A percentile compares a stretch with the other conserved stretches of the same genome.
phyloP scores from a whole-genome alignment of 2,888 invertebrate species.

The Vannuccia rotundouncinata region DNA sequence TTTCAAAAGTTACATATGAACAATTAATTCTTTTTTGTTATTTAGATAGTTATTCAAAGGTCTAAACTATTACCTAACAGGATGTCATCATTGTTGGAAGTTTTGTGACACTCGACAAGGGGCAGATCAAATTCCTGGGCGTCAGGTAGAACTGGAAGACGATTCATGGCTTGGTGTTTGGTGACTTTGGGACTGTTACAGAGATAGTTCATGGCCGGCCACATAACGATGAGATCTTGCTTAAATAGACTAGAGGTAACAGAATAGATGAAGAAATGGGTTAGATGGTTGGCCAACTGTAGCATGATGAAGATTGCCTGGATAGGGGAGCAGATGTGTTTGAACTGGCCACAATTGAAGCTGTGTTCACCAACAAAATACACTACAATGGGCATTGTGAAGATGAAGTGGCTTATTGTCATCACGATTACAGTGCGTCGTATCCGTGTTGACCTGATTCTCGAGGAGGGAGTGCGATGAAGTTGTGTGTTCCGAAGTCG shows the following conservation, averaged over 20 bases:
- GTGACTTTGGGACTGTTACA: too few relatives aligned
- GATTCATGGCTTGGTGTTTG: background rate
- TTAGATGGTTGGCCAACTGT: conserved; percentile 37
- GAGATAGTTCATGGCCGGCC: background rate
- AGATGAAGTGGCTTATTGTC: conserved; percentile 37
- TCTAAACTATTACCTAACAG: too few relatives aligned
- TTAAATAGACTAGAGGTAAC: conserved; percentile 38
- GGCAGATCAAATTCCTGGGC: background rate
- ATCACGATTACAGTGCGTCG: conserved; percentile 36
- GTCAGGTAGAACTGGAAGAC: background rate
- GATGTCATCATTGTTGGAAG: too few relatives aligned
- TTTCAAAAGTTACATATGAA: too few relatives aligned
- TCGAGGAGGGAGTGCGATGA: background rate
- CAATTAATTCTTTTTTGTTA: too few relatives aligned
- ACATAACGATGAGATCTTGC: conserved; percentile 29
- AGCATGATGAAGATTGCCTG: conserved; percentile 35
- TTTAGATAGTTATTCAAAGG: too few relatives aligned
- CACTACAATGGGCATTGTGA: conserved; percentile 38
- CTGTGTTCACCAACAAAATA: conserved; percentile 35
- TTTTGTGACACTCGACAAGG: background rate
- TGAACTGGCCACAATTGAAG: background rate
- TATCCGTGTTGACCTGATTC: conserved; percentile 19
- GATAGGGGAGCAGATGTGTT: conserved; percentile 35
- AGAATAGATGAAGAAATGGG: conserved; percentile 39
- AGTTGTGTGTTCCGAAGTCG: conserved; percentile 11